Evolutionary conservation across 2,113 vertebrate genomes (phyloP).

Genomic region (Heterotilapia buettikoferi): DNA sequence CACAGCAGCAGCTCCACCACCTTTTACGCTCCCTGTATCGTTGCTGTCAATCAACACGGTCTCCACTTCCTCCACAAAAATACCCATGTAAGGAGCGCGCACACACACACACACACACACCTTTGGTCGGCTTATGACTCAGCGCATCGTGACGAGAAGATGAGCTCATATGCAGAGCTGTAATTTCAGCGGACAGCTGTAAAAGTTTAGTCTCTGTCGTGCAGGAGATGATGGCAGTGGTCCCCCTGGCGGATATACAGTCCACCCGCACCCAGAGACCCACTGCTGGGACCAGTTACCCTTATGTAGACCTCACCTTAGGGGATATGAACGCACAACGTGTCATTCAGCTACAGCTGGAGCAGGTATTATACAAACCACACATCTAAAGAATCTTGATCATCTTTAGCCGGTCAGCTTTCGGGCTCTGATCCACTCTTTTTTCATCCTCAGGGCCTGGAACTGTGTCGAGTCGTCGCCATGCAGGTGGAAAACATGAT

Average conservation of each 20-base stretch:
- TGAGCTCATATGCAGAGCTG: background rate
- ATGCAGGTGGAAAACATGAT: slow-evolving; percentile 89
- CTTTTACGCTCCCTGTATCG: slow-evolving; percentile 62
- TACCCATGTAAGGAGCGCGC: slow-evolving; percentile 46
- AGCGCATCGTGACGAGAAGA: background rate
- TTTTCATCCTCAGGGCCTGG: slow-evolving; percentile 79
- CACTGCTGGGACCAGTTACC: slow-evolving; percentile 79
- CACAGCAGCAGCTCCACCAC: slow-evolving; percentile 69
- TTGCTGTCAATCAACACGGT: slow-evolving; percentile 63
- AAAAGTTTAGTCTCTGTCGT: background rate
- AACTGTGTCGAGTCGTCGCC: slow-evolving; percentile 90
- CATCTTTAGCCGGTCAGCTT: background rate
- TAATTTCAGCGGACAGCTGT: background rate
- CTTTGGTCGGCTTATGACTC: background rate
- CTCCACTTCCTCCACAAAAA: slow-evolving; percentile 68
- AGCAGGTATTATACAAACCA: slow-evolving; percentile 76
- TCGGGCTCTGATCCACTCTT: background rate
- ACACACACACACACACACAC: background rate
- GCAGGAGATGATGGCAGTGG: slow-evolving; percentile 81
- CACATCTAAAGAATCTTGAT: background rate
- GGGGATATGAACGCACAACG: slow-evolving; percentile 78
- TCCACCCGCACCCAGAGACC: slow-evolving; percentile 85
- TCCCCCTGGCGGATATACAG: slow-evolving; percentile 87
- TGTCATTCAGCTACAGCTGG: slow-evolving; percentile 88
- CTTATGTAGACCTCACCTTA: slow-evolving; percentile 86